Evolutionary conservation across 2,888 invertebrate species (phyloP).

Genomic region (Erebia epiphron): DNA sequence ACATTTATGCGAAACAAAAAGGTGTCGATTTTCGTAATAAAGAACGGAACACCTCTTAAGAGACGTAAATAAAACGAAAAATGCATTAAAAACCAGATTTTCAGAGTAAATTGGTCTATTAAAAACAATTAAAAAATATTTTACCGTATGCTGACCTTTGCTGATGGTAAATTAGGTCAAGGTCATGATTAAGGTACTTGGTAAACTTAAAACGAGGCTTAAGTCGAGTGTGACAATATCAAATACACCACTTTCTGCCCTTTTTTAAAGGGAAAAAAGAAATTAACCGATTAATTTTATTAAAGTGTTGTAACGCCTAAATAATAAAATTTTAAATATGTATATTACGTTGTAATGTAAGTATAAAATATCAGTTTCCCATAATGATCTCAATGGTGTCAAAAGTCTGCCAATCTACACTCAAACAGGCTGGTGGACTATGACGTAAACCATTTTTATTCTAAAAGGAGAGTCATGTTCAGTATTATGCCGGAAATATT

Average conservation of each 20-base stretch:
- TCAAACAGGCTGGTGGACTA: neutral
- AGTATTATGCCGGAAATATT: neutral
- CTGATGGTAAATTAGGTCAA: neutral
- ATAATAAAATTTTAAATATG: too few relatives aligned
- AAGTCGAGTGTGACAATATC: neutral
- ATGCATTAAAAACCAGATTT: constrained; percentile 3
- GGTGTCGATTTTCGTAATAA: constrained; percentile 1
- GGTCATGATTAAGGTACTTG: neutral
- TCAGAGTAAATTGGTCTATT: constrained; percentile 7
- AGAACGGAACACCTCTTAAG: neutral
- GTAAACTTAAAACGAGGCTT: neutral
- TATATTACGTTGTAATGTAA: too few relatives aligned
- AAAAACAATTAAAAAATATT: constrained; percentile 8
- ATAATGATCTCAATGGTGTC: too few relatives aligned
- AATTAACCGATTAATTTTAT: too few relatives aligned
- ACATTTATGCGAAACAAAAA: neutral
- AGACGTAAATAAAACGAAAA: constrained; percentile 7
- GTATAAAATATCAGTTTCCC: too few relatives aligned
- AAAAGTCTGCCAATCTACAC: neutral
- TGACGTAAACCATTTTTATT: too few relatives aligned
- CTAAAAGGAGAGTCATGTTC: neutral
- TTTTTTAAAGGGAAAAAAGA: too few relatives aligned
- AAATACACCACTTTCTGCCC: neutral
- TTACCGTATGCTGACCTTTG: neutral
- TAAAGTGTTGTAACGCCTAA: too few relatives aligned